Evolutionary conservation across 2,797 vertebrate genomes (phyloP), one percentile per base, ranked within the genome.

Genomic region (Alca torda): DNA sequence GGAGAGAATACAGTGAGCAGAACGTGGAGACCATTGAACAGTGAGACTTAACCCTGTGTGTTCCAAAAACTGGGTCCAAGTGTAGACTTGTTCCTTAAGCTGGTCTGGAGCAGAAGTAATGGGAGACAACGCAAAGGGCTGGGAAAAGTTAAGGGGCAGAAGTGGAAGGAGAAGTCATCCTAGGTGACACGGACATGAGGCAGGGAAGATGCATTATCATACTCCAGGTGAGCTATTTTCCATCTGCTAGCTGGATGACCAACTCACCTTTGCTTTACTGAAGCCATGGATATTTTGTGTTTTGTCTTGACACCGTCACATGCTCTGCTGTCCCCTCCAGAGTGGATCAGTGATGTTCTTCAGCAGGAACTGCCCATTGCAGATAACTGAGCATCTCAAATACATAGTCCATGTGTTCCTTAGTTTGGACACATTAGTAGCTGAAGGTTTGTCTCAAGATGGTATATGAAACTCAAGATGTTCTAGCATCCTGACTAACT

Each of bases 371-470:
- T 25, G 2, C n/a, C 10, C 0, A 0, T 10, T 72, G 46, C 41
- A 17, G 65, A 2, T 48, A 48, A 12, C 14, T 7, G 65, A 20
- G 9, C 0, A 0, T 68, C 63, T 69, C 65, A 60, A 59, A n/a
- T 37, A 3, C 0, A 0, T 5, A 16, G 31, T 28, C 43, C 2
- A 9, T 0, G 0, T 3, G n/a, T 31, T 81, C 33, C 35, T 31
- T 54, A 6, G n/a, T 24, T 57, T 26, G 9, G 33, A 15, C 6
- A 3, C 3, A 0, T 9, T 8, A 30, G 26, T 31, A 37, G 50
- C 43, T 41, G 65, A 28, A 78, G 43, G 46, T 63, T 68, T 94
- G 73, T 35, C 63, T 65, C 18, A 19, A 10, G 57, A 9, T 33
- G 17, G 13, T 43, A 13, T n/a, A 4, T 33, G 81, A 57, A 51